These are phyloP conservation scores for Baccha elongata DNA, from an alignment of 2,888 invertebrate species.

Conservation along the genomic window DNA sequence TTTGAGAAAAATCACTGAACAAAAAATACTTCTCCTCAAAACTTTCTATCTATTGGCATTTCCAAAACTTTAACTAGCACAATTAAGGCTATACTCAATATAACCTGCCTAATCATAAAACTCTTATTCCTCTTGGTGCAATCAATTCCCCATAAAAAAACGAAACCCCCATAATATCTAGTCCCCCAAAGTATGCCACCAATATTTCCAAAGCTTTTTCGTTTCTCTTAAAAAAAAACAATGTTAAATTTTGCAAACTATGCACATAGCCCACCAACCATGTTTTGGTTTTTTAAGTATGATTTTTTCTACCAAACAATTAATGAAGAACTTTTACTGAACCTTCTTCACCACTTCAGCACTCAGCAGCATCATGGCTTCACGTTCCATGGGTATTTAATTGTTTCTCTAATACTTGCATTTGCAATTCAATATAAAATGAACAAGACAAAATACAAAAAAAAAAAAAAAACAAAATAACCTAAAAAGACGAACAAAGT, in stretches of 20 bases:
- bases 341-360: constrained; percentile 3
- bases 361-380: constrained; percentile 13
- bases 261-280: constrained; percentile 39
- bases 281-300: constrained; percentile 5
- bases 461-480: constrained; percentile 3
- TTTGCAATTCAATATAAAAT: constrained; percentile 61
- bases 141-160: constrained; percentile 53
- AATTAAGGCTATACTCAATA: constrained; percentile 7
- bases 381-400: constrained; percentile 53
- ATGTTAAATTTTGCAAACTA: constrained; percentile 42
- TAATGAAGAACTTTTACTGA: constrained; percentile 50
- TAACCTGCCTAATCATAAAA: constrained; percentile 3
- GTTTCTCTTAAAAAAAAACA: constrained; percentile 9
- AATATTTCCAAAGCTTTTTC: constrained; percentile 15
- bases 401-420: constrained; percentile 69
- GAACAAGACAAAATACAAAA: neutral
- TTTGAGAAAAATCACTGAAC: no score
- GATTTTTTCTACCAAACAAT: constrained; percentile 25
- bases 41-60: no score
- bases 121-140: constrained; percentile 12
- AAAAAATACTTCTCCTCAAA: no score
- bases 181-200: constrained; percentile 31
- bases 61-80: neutral
- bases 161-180: constrained; percentile 4
- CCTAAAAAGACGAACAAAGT: constrained; percentile 41